A percentile compares a stretch with the other conserved stretches of the same genome.
Conservation (phyloP, 2,113 vertebrate species). For the Hydropotes inermis region DNA sequence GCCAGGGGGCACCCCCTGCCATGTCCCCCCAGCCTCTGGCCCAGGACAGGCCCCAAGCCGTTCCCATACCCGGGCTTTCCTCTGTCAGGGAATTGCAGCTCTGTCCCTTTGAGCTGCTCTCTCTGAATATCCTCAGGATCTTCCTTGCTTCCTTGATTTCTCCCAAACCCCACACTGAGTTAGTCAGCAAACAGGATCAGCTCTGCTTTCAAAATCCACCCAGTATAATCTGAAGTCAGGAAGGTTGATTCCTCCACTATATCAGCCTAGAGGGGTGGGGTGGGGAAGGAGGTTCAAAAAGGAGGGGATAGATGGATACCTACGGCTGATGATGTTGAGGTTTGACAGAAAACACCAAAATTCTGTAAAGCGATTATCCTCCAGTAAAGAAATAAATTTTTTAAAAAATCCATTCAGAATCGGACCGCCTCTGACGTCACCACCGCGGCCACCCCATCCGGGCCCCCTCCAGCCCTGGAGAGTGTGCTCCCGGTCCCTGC, state of each 20-base stretch:
- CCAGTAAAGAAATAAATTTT: neutral
- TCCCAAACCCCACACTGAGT: neutral
- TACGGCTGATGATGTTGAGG: neutral
- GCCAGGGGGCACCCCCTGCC: neutral
- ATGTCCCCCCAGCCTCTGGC: neutral
- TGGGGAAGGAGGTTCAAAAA: neutral
- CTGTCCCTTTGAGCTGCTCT: neutral
- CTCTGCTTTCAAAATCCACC: neutral
- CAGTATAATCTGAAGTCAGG: neutral
- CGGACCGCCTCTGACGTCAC: neutral
- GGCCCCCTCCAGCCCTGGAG: neutral
- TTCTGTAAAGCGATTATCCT: neutral
- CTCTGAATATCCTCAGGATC: neutral
- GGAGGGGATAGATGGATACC: neutral
- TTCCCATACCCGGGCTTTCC: neutral
- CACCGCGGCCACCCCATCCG: neutral
- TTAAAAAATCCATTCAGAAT: neutral
- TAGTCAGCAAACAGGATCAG: neutral
- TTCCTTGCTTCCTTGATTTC: neutral
- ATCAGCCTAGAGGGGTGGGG: neutral
- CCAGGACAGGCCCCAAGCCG: neutral
- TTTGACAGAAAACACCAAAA: neutral
- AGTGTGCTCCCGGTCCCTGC: neutral
- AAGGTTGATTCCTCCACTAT: neutral
- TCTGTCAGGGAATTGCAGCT: neutral